Evolutionary conservation across 2,888 invertebrate genomes (phyloP).

Genomic region (Cephus pulcher): DNA sequence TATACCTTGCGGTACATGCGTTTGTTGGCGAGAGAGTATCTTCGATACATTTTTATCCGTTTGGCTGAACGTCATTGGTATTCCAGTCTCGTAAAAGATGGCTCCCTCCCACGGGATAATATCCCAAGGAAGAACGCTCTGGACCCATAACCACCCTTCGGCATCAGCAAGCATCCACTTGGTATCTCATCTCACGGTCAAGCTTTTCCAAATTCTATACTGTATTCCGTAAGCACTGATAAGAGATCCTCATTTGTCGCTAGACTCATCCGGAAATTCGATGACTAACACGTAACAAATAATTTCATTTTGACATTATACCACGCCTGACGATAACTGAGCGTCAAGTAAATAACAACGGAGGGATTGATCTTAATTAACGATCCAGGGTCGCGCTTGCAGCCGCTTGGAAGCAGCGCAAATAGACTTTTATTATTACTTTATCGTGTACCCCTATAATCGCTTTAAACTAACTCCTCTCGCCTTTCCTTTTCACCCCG

Average conservation of each 20-base stretch:
- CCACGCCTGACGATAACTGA: not conserved
- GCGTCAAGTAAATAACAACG: not conserved
- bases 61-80: slow-evolving; percentile 45
- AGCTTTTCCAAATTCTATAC: slow-evolving; percentile 3
- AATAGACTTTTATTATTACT: not conserved
- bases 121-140: slow-evolving; percentile 38
- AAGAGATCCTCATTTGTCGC: slow-evolving; percentile 44
- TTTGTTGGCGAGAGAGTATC: slow-evolving; percentile 30
- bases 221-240: slow-evolving; percentile 30
- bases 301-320: not conserved
- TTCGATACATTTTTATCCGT: slow-evolving; percentile 50
- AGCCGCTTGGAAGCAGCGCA: not conserved
- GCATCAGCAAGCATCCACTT: not conserved
- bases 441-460: not conserved
- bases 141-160: not conserved
- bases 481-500: not conserved
- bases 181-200: not conserved
- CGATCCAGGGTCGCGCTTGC: not conserved
- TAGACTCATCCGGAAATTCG: slow-evolving; percentile 29
- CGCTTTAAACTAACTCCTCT: not conserved
- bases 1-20: slow-evolving; percentile 18
- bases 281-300: not conserved
- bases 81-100: slow-evolving; percentile 58
- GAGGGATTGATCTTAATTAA: not conserved
- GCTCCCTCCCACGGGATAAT: slow-evolving; percentile 54